Base-by-base conservation (phyloP, 2,888 invertebrate species). In the Antitype chi region DNA sequence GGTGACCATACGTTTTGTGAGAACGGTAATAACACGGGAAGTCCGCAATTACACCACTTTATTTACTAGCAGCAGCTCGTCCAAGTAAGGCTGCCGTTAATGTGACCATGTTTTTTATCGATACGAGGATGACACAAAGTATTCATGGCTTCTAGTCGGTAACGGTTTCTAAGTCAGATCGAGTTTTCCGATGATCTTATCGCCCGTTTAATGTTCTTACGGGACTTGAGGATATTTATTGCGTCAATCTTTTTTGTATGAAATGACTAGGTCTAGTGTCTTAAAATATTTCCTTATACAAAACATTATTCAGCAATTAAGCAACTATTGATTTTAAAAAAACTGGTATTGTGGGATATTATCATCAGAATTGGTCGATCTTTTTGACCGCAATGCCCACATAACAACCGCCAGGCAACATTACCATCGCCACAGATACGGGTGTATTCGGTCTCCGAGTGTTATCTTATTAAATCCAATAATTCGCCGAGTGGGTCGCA, bases 391-490 rank as follows among this genome's bases (percentile, higher is more conserved):
- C 63, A 63, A 66, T 53, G 32, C 74, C 64, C 78, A 70, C 72
- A 78, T 74, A 62, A 62, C 13, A 60, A 66, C 70, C 49, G n/a
- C 32, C 52, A 38, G 47, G n/a, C 60, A 78, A 28, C 64, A 63
- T 62, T 43, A 25, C 47, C 76, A 86, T 79, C 69, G 83, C 81
- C 70, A 81, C 66, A 74, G 60, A 92, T 91, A 90, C 91, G 92
- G 92, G 92, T 87, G 85, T 89, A 92, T 91, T 90, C 73, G 82
- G 80, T 89, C 91, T 91, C 91, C 89, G 88, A 91, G 91, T 89
- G 91, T 90, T 90, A 90, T 91, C 92, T 93, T 93, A 95, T 95
- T 95, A 94, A 92, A 93, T 89, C 87, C 89, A 94, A 93, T 94
- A 92, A 93, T 91, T 92, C 85, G 87, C 89, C 85, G 90, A 91